A percentile compares a stretch with the other conserved stretches of the same genome.
Conservation (phyloP, 2,888 invertebrate species). For the Pachydiplax longipennis region DNA sequence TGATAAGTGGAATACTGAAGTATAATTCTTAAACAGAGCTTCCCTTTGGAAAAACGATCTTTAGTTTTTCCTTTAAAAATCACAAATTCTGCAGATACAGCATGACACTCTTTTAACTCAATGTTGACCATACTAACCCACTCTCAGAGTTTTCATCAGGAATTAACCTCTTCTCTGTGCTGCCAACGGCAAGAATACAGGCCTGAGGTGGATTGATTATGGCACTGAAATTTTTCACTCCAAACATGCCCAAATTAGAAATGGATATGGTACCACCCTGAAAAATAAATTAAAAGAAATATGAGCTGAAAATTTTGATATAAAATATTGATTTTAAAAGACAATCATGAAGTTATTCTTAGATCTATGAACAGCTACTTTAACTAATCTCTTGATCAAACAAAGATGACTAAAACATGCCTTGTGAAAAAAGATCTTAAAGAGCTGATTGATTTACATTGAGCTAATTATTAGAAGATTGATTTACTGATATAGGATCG, state of each 20-base stretch:
- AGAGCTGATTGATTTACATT: no score
- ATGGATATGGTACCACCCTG: slow-evolving; percentile 92
- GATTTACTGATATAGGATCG: no score
- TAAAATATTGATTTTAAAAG: not conserved
- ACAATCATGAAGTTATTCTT: no score
- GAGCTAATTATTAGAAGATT: no score
- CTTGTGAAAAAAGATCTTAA: no score
- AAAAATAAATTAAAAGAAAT: slow-evolving; percentile 49
- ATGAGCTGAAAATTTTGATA: not conserved
- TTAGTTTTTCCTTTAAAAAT: no score
- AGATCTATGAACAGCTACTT: no score
- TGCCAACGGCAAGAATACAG: slow-evolving; percentile 91
- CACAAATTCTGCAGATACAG: not conserved
- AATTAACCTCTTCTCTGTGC: slow-evolving; percentile 76
- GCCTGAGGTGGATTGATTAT: slow-evolving; percentile 97
- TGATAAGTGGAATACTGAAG: no score
- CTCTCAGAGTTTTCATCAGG: slow-evolving; percentile 74
- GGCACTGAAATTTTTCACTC: slow-evolving; percentile 86
- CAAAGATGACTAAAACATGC: no score
- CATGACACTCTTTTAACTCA: not conserved
- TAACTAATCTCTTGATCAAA: no score
- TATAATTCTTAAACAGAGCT: no score
- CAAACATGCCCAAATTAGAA: slow-evolving; percentile 96
- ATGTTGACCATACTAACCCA: slow-evolving; percentile 68
- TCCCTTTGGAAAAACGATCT: no score